Base-by-base conservation (phyloP, 2,888 invertebrate genomes). In the Trachelus stipa region DNA sequence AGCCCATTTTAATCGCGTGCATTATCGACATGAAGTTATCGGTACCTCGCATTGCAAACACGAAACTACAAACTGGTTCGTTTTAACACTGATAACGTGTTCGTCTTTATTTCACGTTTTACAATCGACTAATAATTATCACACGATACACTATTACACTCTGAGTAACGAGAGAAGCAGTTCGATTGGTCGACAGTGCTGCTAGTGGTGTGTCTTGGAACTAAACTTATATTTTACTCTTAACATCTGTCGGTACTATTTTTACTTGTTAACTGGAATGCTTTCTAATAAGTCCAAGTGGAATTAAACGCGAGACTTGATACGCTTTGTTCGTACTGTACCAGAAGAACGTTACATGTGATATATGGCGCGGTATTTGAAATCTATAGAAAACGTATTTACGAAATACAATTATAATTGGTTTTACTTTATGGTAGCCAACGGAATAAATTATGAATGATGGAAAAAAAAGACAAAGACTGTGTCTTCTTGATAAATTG, bases 1-100 rank as follows among this genome's bases (percentile, higher is more conserved):
- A 56, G 76, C 74, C 69, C 77, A 75, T 76, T 74, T 35, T 73
- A 69, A 82, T 84, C 83, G 83, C 84, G 79, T 83, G 84, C 79
- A 76, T 77, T 80, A 76, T 77, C 77, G 78, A 82, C 84, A 80
- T 82, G 81, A 81, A 80, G 12, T 74, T 69, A 34, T 77, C 73
- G 34, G 4, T 40, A 31, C 15, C 69, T 34, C 37, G 37, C 68
- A 69, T 40, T 40, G 68, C 56, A 75, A 75, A 35, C 77, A 40
- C 68, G 69, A n/a, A 23, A 12, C 73, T 37, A 37, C 40, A 37
- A 78, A 78, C 75, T 75, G 56, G 56, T 56, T 56, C 23, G 56
- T 9, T 56, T 56, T 23, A 56, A 56, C 56, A 23, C 56, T 1
- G 56, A 56, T 56, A 56, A 56, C 56, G 56, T 56, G 23, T 23